Evolutionary conservation across 2,888 invertebrate species (phyloP).

Genomic region (Orthosia gracilis): DNA sequence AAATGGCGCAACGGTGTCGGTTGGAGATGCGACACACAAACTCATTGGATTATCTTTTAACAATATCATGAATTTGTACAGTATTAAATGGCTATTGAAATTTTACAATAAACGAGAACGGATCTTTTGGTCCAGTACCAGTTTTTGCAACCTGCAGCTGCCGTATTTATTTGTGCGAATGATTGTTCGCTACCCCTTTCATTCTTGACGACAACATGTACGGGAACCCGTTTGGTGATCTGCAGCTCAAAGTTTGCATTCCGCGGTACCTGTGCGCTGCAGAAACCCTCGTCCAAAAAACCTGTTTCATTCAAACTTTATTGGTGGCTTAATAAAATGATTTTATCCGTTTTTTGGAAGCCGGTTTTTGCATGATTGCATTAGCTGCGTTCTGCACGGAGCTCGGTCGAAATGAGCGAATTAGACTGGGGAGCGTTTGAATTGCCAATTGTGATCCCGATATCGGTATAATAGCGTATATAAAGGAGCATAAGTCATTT

Average conservation of each 20-base stretch:
- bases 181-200: slow-evolving; percentile 66
- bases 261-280: slow-evolving; percentile 82
- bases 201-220: slow-evolving; percentile 68
- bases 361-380: slow-evolving; percentile 68
- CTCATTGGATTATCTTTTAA: slow-evolving; percentile 41
- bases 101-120: slow-evolving; percentile 52
- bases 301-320: slow-evolving; percentile 70
- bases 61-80: slow-evolving; percentile 33
- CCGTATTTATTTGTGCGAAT: slow-evolving; percentile 65
- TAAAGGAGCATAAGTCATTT: slow-evolving; percentile 48
- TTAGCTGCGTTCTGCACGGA: slow-evolving; percentile 71
- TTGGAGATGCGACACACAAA: slow-evolving; percentile 26
- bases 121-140: slow-evolving; percentile 48
- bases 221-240: slow-evolving; percentile 77
- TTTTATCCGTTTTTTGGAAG: slow-evolving; percentile 60
- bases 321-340: slow-evolving; percentile 56
- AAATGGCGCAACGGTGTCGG: slow-evolving; percentile 22
- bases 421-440: slow-evolving; percentile 65
- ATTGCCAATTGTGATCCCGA: slow-evolving; percentile 68
- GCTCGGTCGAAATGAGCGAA: slow-evolving; percentile 70
- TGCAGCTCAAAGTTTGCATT: slow-evolving; percentile 86
- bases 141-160: slow-evolving; percentile 73
- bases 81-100: slow-evolving; percentile 57
- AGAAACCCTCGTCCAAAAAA: slow-evolving; percentile 76
- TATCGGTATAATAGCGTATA: slow-evolving; percentile 59